These are phyloP conservation scores for Sacculina carcini DNA, from an alignment of 2,888 invertebrate genomes.

Conservation along the genomic window DNA sequence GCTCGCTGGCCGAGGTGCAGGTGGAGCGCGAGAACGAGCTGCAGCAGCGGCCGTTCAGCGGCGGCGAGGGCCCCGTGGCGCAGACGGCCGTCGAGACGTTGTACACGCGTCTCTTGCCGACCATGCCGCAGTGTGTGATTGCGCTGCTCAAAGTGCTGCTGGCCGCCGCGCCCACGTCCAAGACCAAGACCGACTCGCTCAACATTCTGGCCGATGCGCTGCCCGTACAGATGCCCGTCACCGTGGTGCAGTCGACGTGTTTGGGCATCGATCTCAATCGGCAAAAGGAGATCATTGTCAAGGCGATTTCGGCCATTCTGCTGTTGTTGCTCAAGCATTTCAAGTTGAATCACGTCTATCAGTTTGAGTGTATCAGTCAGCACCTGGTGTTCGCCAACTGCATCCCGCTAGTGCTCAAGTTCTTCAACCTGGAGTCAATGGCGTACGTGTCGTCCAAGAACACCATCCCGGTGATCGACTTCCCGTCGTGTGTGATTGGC, in stretches of 20 bases:
- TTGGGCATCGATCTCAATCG: constrained; percentile 89
- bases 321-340: constrained; percentile 84
- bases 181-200: constrained; percentile 86
- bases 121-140: constrained; percentile 92
- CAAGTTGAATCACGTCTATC: constrained; percentile 88
- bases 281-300: constrained; percentile 95
- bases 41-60: constrained; percentile 65
- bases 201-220: constrained; percentile 94
- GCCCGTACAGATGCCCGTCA: constrained; percentile 94
- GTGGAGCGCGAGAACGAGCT: constrained; percentile 41
- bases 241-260: constrained; percentile 77
- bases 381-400: constrained; percentile 97
- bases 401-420: constrained; percentile 88
- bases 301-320: constrained; percentile 29
- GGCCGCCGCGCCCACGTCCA: constrained; percentile 97
- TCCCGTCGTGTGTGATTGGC: constrained; percentile 83
- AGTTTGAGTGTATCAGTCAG: constrained; percentile 97
- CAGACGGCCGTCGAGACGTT: constrained; percentile 63
- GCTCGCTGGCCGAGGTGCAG: constrained; percentile 74
- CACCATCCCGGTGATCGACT: constrained; percentile 50
- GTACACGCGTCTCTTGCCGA: constrained; percentile 80
- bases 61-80: constrained; percentile 46
- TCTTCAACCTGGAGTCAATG: constrained; percentile 92
- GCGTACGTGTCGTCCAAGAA: constrained; percentile 85
- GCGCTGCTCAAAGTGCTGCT: constrained; percentile 82